Evolutionary conservation across 2,113 vertebrate genomes (phyloP).

Genomic region (Sterrhoptilus dennistouni): DNA sequence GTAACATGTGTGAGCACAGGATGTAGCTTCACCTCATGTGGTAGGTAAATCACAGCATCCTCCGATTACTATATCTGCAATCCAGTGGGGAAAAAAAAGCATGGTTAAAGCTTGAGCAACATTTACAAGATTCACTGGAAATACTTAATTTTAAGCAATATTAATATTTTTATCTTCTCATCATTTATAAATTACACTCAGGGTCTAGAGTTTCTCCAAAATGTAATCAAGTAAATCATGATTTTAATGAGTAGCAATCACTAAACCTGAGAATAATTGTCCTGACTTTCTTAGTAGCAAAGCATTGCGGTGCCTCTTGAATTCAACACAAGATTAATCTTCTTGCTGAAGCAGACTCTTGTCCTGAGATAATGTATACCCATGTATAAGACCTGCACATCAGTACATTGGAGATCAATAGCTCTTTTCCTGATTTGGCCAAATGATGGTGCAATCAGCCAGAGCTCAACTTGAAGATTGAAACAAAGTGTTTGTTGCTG

Average conservation of each 20-base stretch:
- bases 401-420: not conserved
- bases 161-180: not conserved
- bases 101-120: not conserved
- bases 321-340: not conserved
- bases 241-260: conserved; percentile 6
- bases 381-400: not conserved
- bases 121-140: not conserved
- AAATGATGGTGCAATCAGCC: not conserved
- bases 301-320: not conserved
- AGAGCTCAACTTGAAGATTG: not conserved
- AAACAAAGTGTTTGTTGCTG: not conserved
- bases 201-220: not conserved
- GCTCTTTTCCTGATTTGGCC: not conserved
- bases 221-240: not conserved
- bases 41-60: not conserved
- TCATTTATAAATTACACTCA: not conserved
- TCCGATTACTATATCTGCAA: not conserved
- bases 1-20: not conserved
- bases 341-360: not conserved
- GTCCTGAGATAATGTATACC: not conserved
- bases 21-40: not conserved
- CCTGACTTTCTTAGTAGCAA: not conserved
- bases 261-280: not conserved
- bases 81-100: not conserved
- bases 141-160: not conserved